phyloP scores from a whole-genome alignment of 2,888 invertebrate genomes.

The Eupelmus urozonus region DNA sequence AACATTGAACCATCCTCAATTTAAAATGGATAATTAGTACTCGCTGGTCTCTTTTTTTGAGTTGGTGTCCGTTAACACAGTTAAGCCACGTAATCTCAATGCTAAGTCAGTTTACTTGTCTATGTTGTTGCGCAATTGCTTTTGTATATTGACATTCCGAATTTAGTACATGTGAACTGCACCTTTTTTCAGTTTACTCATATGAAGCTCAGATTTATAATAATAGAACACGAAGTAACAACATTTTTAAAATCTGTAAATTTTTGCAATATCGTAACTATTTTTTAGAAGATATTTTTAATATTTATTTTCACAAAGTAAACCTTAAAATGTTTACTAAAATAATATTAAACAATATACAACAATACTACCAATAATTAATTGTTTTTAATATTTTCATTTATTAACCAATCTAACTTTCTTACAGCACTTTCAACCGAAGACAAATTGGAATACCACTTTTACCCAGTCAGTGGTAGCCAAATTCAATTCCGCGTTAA shows the following conservation, averaged over 20 bases:
- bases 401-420: constrained; percentile 50
- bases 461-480: constrained; percentile 85
- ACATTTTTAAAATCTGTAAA: too few relatives aligned
- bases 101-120: constrained; percentile 15
- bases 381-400: too few relatives aligned
- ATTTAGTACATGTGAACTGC: background rate
- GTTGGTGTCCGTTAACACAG: background rate
- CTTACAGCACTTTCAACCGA: constrained; percentile 87
- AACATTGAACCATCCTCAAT: background rate
- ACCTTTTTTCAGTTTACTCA: constrained; percentile 10
- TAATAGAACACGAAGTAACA: too few relatives aligned
- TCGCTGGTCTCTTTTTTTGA: background rate
- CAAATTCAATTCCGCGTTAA: constrained; percentile 88
- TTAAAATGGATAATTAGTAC: constrained; percentile 2
- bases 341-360: background rate
- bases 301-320: too few relatives aligned
- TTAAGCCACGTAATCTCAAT: constrained; percentile 30
- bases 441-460: constrained; percentile 90
- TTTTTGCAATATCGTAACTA: too few relatives aligned
- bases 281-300: too few relatives aligned
- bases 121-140: constrained; percentile 25
- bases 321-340: too few relatives aligned
- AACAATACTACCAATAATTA: too few relatives aligned
- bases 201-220: background rate
- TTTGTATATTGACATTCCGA: background rate